Evolutionary conservation across 1,140 invertebrate species (phyloP).

Genomic region (Drosophila kepulauana): DNA sequence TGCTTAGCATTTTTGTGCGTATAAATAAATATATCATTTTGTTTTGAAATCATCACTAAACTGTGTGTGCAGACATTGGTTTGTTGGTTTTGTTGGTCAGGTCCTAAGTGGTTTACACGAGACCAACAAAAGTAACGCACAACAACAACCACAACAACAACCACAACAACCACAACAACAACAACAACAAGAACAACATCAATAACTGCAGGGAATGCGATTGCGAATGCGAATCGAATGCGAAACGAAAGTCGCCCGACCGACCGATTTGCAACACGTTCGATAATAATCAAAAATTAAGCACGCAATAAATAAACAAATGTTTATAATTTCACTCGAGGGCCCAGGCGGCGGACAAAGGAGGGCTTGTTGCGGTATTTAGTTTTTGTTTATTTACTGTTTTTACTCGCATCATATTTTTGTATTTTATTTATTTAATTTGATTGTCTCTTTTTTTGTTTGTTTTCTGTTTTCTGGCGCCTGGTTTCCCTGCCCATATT

Average conservation of each 20-base stretch:
- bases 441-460: constrained; percentile 8
- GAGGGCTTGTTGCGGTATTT: neutral
- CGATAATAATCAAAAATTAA: constrained; percentile 49
- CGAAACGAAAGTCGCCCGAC: constrained; percentile 47
- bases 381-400: neutral
- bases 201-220: constrained; percentile 4
- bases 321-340: constrained; percentile 35
- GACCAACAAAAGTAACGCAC: constrained; percentile 2
- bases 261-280: constrained; percentile 49
- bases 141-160: neutral
- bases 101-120: neutral
- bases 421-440: neutral
- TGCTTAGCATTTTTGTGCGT: no score
- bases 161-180: neutral
- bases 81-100: no score
- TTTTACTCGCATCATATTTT: no score
- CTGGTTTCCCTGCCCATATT: constrained; percentile 27
- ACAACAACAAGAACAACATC: constrained; percentile 7
- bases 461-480: constrained; percentile 14
- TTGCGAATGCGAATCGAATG: constrained; percentile 12
- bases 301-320: constrained; percentile 51
- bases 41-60: no score
- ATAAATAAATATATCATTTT: no score
- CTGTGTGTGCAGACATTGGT: no score
- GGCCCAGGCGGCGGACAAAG: neutral